Evolutionary conservation across 1,140 invertebrate species (phyloP), one percentile per base, ranked within the genome.

Genomic region (Pristionchus pacificus): DNA sequence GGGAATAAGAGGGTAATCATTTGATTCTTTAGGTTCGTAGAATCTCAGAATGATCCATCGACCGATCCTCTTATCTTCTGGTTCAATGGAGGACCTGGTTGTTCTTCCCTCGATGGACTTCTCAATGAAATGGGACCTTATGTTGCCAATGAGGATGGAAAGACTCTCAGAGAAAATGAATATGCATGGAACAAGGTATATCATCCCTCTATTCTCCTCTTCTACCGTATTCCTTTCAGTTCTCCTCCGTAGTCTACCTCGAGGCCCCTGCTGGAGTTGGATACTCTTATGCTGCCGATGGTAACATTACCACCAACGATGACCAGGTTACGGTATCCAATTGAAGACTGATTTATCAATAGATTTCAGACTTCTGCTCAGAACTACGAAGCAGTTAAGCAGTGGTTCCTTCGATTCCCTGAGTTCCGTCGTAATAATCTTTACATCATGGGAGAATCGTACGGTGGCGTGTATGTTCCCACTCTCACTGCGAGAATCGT

Each of bases 221-320:
- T n/a, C 49, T 67, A 69, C 2, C 1, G 30, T 2, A 2, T 19
- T 68, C 31, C n/a, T n/a, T 49, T 49, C 6, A 49, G 88, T 90
- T 90, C 71, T 91, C 91, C 55, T 93, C 92, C 82, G 91, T 95
- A 29, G 71, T 88, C 15, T 88, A 86, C 77, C 77, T 88, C 38
- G 88, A 88, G 77, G 83, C 88, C 2, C 88, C 88, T 64, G 87
- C 86, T 29, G 87, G 88, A 71, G 88, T 89, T 61, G 88, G 88
- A 1, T 88, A 84, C 72, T 88, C 87, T 0, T 88, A 88, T 77
- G 80, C 86, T n/a, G 76, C 78, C 28, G 84, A 87, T 74, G 83
- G 84, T 61, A 85, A 87, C 61, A 86, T 85, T 71, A 84, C 78
- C 0, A 87, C 86, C 31, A 79, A 85, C 78, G 88, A 88, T 83